Conservation (phyloP, 2,113 vertebrate genomes). For the Merops nubicus region DNA sequence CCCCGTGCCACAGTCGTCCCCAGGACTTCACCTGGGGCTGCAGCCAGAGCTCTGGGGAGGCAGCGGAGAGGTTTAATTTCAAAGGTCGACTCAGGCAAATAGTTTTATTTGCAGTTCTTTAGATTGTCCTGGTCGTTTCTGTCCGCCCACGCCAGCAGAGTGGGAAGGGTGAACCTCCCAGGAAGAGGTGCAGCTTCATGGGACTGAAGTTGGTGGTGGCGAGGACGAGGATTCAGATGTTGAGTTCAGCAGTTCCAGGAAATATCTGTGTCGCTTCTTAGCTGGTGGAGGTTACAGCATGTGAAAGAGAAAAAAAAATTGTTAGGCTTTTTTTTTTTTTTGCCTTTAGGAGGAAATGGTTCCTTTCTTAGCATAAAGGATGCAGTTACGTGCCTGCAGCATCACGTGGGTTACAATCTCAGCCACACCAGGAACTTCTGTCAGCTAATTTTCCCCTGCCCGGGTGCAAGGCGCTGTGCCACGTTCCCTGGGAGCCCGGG, state of each 20-base stretch:
- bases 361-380: constrained; percentile 67
- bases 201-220: neutral
- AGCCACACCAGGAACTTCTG: constrained; percentile 17
- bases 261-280: neutral
- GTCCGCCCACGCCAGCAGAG: neutral
- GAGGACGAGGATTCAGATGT: neutral
- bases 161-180: neutral
- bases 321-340: neutral
- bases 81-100: constrained; percentile 63
- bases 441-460: constrained; percentile 38
- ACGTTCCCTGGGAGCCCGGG: neutral
- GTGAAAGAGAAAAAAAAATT: neutral
- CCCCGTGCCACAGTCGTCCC: accelerated
- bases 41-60: neutral
- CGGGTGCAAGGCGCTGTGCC: neutral
- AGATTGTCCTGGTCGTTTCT: constrained; percentile 24
- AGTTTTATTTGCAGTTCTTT: constrained; percentile 63
- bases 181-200: neutral
- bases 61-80: constrained; percentile 42
- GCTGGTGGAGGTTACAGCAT: neutral
- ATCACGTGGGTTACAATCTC: constrained; percentile 35
- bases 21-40: constrained; percentile 8
- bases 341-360: constrained; percentile 50
- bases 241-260: constrained; percentile 32
- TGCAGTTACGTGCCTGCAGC: constrained; percentile 45